Conservation (phyloP, 1,140 invertebrate species). For the Drosophila lacertosa region DNA sequence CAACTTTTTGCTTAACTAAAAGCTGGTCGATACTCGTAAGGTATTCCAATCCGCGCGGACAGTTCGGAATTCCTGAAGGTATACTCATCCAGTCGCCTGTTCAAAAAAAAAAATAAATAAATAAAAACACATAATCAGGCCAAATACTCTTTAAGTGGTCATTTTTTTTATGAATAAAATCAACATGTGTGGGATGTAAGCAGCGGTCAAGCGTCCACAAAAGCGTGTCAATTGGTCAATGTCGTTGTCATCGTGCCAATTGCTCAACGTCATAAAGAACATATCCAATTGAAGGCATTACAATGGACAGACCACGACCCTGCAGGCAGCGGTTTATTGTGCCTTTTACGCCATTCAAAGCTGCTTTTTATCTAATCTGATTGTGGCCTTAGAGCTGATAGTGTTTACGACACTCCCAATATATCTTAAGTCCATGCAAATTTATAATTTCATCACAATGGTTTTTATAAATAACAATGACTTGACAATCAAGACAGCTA, state of each 20-base stretch:
- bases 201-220: slow-evolving; percentile 37
- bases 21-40: slow-evolving; percentile 95
- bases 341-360: slow-evolving; percentile 39
- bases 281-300: slow-evolving; percentile 59
- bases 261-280: slow-evolving; percentile 24
- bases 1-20: slow-evolving; percentile 94
- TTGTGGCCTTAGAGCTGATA: slow-evolving; percentile 34
- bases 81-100: slow-evolving; percentile 93
- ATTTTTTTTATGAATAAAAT: slow-evolving; percentile 33
- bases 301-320: slow-evolving; percentile 39
- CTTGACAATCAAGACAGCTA: slow-evolving; percentile 4
- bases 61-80: slow-evolving; percentile 89
- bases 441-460: slow-evolving; percentile 67
- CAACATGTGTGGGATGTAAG: slow-evolving; percentile 8
- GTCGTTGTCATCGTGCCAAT: slow-evolving; percentile 57
- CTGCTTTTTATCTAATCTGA: slow-evolving; percentile 65
- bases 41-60: slow-evolving; percentile 96
- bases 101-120: slow-evolving; percentile 50
- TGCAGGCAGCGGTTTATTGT: slow-evolving; percentile 33
- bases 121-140: slow-evolving; percentile 10
- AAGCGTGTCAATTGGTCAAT: slow-evolving; percentile 80
- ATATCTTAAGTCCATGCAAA: slow-evolving; percentile 26
- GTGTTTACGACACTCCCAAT: slow-evolving; percentile 47
- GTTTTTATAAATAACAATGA: slow-evolving; percentile 8
- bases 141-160: not conserved